Evolutionary conservation across 1,140 invertebrate species (phyloP), one percentile per base, ranked within the genome.

Genomic region (Frieseomelitta varia): DNA sequence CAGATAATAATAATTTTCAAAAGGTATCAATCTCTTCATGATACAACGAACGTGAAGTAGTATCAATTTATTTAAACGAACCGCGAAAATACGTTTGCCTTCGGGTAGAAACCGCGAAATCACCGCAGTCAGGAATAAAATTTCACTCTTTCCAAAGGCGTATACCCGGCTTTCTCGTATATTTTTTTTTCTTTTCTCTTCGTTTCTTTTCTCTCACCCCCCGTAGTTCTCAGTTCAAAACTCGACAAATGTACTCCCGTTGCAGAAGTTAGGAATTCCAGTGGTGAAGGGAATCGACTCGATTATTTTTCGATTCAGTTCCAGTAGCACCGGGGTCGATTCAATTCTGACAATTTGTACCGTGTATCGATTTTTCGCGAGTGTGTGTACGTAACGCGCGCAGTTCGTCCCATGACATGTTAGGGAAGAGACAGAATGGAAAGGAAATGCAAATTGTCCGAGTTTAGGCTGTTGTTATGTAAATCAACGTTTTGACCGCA

Each of bases 361-460:
- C 24, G 8, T 17, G 30, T 81, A 81, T 88, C 68, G 84, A 83
- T 86, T 88, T 86, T 86, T 77, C 53, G 24, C 21, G 30, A 21
- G 21, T 71, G n/a, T 74, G 72, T 58, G 24, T 75, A n/a, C 39
- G 51, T 30, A n/a, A 21, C 24, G n/a, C 14, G 27, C 53, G 51
- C n/a, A 63, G 24, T n/a, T 17, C 73, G 27, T 19, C 17, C 65
- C 15, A 53, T 19, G 39, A 69, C 65, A 71, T 34, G 61, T 10
- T 12, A 79, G 55, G 53, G 63, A 21, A 58, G 24, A 67, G 71
- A 75, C 39, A 17, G 51, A 65, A 72, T 58, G 51, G 63, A 74
- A 88, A 88, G 84, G 80, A 89, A 88, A 88, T 84, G 84, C 76
- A 87, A 89, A 87, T 89, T 80, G 30, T 24, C 55, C 56, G 77